Evolutionary conservation across 1,140 invertebrate species (phyloP), one percentile per base, ranked within the genome.

Genomic region (Caerostris extrusa): DNA sequence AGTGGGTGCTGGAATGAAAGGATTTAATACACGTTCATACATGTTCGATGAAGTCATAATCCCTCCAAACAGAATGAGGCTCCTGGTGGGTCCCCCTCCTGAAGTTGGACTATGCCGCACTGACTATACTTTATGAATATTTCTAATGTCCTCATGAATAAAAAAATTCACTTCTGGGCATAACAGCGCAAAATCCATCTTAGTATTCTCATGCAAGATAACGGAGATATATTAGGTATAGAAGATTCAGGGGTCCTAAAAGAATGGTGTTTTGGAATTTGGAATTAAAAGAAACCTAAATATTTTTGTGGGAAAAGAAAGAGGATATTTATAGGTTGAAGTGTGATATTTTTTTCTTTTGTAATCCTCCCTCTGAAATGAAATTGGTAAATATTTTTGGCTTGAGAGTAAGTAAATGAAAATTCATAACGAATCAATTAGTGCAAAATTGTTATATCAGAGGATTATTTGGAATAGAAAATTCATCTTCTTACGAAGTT

Each of bases 121-220:
- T 77, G 71, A 19, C 14, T 53, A 50, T 88, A 67, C 88, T 90
- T 90, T 90, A 90, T 90, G 88, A 90, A 90, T 58, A 90, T 77
- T 77, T 90, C 88, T 77, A 69, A 69, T 90, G 64, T 58, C 53
- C 69, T 77, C 69, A 90, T 90, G 88, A 90, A 90, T 90, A 90
- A 90, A 77, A 90, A 90, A 90, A n/a, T 85, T 60, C 19, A 10
- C 8, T 34, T 77, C 53, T 53, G 34, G 12, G 71, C 34, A 10
- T 14, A 50, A 77, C 34, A 50, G 71, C 71, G 50, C 71, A 77
- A 50, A 77, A 77, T 77, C 71, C 34, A 50, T 77, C 71, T 77
- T 77, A 77, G 71, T 77, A 50, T 50, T 10, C 34, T 77, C 71
- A 50, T 77, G 53, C 71, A 10, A 77, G 8, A 53, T 77, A 77